Evolutionary conservation across 2,888 invertebrate species (phyloP).

Genomic region (Lepidocyrtoides sp.): DNA sequence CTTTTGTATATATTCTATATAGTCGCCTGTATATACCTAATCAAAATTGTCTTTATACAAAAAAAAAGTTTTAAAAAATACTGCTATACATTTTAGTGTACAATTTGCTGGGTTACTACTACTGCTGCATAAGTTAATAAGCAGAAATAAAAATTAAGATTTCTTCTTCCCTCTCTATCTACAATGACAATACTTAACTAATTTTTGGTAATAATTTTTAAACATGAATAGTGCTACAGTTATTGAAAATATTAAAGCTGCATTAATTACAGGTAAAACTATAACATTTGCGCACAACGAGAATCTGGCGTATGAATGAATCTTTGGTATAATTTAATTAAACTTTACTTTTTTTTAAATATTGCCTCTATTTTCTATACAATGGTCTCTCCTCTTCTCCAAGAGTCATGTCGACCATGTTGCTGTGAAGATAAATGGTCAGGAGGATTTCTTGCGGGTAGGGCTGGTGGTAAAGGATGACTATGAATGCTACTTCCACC

Average conservation of each 20-base stretch:
- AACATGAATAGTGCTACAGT: too few species aligned
- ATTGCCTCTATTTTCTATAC: too few species aligned
- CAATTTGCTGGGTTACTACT: conserved; percentile 3
- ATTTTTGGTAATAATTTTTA: too few species aligned
- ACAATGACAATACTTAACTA: too few species aligned
- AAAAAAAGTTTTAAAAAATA: conserved; percentile 28
- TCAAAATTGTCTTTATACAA: not conserved
- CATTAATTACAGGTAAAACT: conserved; percentile 2
- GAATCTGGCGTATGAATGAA: conserved; percentile 37
- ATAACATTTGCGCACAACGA: not conserved
- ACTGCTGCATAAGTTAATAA: too few species aligned
- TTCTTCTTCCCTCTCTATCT: too few species aligned
- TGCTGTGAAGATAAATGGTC: conserved; percentile 70
- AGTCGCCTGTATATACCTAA: too few species aligned
- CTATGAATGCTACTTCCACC: conserved; percentile 72
- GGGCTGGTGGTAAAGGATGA: conserved; percentile 74
- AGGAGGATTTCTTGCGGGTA: conserved; percentile 80
- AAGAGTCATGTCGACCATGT: conserved; percentile 83
- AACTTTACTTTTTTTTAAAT: too few species aligned
- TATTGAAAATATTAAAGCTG: conserved; percentile 28
- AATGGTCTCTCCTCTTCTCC: conserved; percentile 85
- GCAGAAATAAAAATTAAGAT: too few species aligned
- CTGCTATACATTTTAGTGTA: conserved; percentile 67
- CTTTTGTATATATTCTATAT: too few species aligned
- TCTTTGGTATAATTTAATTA: conserved; percentile 66